Evolutionary conservation across 2,888 invertebrate genomes (phyloP).

Genomic region (Neoascia interrupta): DNA sequence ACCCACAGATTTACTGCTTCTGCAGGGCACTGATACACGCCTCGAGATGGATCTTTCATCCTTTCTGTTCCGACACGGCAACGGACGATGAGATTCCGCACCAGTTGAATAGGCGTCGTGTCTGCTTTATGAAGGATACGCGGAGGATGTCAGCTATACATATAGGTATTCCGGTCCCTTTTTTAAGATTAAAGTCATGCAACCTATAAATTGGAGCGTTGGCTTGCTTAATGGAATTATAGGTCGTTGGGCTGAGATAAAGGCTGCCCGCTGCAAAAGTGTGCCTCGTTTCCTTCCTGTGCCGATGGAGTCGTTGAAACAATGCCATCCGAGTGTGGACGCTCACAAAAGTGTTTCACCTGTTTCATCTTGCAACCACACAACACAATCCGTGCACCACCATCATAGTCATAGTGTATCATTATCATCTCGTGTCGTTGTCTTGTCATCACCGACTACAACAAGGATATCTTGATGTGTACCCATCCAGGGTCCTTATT

Average conservation of each 20-base stretch:
- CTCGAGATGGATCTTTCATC: conserved; percentile 43
- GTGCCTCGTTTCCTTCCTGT: conserved; percentile 10
- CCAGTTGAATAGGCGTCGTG: conserved; percentile 54
- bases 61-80: conserved; percentile 1
- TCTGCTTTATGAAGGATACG: conserved; percentile 26
- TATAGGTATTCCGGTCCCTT: background rate
- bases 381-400: background rate
- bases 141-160: conserved; percentile 12
- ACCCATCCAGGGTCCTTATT: conserved; percentile 27
- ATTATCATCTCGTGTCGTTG: conserved; percentile 29
- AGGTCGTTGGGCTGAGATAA: conserved; percentile 61
- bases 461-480: conserved; percentile 66
- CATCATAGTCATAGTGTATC: conserved; percentile 24
- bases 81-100: conserved; percentile 14
- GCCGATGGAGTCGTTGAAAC: conserved; percentile 20
- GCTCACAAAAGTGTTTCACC: conserved; percentile 54
- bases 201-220: conserved; percentile 56
- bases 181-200: conserved; percentile 54
- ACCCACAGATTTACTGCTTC: conserved; percentile 8
- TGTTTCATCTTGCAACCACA: conserved; percentile 37
- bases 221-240: conserved; percentile 66
- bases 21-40: conserved; percentile 45
- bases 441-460: conserved; percentile 62
- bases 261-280: background rate
- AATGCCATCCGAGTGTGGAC: conserved; percentile 40